Percentiles rank a stretch among this genome's conserved stretches.
Evolutionary conservation across 1,140 invertebrate species (phyloP).

Genomic region (Protaetia brevitarsis): DNA sequence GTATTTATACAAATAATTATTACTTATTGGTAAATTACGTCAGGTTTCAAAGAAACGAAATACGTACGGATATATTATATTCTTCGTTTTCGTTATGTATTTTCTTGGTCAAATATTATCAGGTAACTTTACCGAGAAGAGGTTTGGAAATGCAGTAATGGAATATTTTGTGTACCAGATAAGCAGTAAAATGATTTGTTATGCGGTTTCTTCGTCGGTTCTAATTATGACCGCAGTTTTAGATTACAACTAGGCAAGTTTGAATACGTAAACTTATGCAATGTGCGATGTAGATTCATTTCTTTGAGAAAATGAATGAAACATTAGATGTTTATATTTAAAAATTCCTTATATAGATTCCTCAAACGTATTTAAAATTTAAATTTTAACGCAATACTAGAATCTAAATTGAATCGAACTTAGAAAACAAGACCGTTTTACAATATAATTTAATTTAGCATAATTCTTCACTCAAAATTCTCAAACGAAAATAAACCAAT

Average conservation of each 20-base stretch:
- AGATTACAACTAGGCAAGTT: neutral
- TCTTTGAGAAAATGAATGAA: too few relatives aligned
- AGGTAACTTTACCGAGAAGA: neutral
- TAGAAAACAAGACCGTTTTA: too few relatives aligned
- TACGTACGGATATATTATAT: neutral
- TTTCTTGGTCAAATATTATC: neutral
- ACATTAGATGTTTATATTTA: too few relatives aligned
- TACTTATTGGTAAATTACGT: conserved; percentile 15
- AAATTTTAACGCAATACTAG: too few relatives aligned
- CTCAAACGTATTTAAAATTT: too few relatives aligned
- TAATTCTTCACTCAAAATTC: too few relatives aligned
- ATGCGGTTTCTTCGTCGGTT: neutral
- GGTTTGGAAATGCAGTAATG: neutral
- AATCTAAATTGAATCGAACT: too few relatives aligned
- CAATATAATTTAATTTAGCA: too few relatives aligned
- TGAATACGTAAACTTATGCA: too few relatives aligned
- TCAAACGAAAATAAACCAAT: too few relatives aligned
- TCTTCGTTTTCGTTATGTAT: neutral
- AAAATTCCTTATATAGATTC: too few relatives aligned
- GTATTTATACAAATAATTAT: neutral
- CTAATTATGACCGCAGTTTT: neutral
- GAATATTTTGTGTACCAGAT: neutral
- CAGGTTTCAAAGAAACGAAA: neutral
- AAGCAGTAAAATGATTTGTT: neutral
- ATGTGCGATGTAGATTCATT: too few relatives aligned